phyloP scores from a whole-genome alignment of 2,113 vertebrate species.

The Prolemur simus region DNA sequence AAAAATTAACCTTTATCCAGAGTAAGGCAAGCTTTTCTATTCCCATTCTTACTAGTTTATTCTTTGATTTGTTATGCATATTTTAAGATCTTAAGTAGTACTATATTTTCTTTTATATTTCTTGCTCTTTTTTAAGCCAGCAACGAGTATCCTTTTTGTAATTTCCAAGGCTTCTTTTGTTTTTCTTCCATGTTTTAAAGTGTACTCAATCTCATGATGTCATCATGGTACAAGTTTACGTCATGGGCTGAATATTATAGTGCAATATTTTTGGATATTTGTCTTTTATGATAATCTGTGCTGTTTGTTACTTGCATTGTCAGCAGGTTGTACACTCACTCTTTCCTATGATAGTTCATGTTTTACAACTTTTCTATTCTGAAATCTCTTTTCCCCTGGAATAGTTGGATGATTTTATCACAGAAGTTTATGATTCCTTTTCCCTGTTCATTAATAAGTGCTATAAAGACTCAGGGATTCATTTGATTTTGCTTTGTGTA shows the following conservation, averaged over 20 bases:
- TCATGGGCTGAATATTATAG: neutral
- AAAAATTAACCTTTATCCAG: neutral
- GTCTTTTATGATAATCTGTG: neutral
- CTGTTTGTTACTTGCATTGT: neutral
- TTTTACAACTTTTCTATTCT: neutral
- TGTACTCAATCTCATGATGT: neutral
- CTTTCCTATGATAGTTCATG: neutral
- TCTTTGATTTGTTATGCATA: neutral
- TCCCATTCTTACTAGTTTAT: neutral
- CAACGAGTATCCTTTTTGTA: neutral
- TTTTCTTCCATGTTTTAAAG: neutral
- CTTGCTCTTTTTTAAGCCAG: neutral
- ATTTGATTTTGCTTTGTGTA: neutral
- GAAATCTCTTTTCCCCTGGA: neutral
- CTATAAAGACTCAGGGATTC: neutral
- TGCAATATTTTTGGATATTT: neutral
- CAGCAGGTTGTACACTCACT: neutral
- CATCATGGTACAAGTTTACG: neutral
- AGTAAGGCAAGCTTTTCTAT: neutral
- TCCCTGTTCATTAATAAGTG: neutral
- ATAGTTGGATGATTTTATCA: neutral
- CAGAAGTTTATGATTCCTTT: neutral
- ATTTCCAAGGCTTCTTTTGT: neutral
- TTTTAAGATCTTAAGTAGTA: constrained; percentile 10
- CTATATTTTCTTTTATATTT: constrained; percentile 12